Base-by-base conservation (phyloP, 2,888 invertebrate species). In the Keiferia lycopersicella region DNA sequence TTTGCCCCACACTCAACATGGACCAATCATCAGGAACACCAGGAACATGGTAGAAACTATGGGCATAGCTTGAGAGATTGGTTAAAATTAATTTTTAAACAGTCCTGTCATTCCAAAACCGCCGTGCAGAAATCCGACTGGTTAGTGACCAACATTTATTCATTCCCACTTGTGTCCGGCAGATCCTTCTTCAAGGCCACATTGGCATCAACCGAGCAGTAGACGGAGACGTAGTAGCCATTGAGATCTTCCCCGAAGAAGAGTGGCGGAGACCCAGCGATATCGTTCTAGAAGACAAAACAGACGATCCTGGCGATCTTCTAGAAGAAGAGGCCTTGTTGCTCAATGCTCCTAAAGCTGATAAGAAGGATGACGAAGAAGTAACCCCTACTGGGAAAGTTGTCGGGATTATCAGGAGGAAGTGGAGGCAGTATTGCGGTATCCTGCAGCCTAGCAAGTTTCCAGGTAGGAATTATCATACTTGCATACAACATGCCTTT, bases 391-490 rank as follows among this genome's bases (percentile, higher is more conserved):
- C 91, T 0, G 91, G 91, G 0, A 87, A 86, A 73, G 91, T 91
- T 63, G 98, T 99, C n/a, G 99, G 98, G 0, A 98, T 99, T 68
- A 96, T 99, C 65, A 94, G 97, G 69, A 93, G 99, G 64, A 99
- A 99, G 81, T 99, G 99, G 98, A 92, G 98, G 50, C 99, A 98
- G 80, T 99, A 99, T 85, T 99, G 99, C 88, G 99, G 99, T 14
- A 98, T 99, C 73, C 86, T 99, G 64, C 94, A 97, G 82, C 94
- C 95, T 0, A 96, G 95, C 78, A 92, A 94, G 20, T 89, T 96
- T 51, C 94, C 94, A 81, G 95, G 94, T 88, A 64, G 66, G 67
- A 69, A n/a, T 7, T 1, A 38, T 22, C n/a, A n/a, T n/a, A n/a
- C n/a, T n/a, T n/a, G n/a, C n/a, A n/a, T n/a, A n/a, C n/a, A n/a